phyloP scores from a whole-genome alignment of 2,113 vertebrate genomes.

The Myxocyprinus asiaticus region DNA sequence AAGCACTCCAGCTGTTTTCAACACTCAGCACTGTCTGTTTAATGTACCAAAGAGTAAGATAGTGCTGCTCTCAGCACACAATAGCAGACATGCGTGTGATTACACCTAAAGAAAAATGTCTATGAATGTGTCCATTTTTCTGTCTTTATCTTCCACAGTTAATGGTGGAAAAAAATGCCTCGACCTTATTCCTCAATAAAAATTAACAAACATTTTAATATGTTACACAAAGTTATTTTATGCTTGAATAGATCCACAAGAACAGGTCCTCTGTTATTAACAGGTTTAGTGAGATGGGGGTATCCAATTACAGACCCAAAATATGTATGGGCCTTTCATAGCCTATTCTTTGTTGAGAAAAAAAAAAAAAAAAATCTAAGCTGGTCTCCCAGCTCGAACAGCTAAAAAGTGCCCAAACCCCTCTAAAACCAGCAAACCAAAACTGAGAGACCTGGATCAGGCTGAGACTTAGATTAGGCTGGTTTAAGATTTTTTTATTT shows the following conservation, averaged over 20 bases:
- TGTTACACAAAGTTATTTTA: neutral
- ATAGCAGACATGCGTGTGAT: neutral
- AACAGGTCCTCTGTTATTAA: constrained; percentile 26
- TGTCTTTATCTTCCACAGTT: neutral
- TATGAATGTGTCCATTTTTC: neutral
- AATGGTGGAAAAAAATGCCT: neutral
- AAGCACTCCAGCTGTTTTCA: neutral
- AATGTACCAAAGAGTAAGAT: constrained; percentile 10
- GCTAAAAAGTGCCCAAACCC: too few species aligned
- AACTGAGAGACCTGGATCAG: too few species aligned
- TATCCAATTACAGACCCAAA: constrained; percentile 8
- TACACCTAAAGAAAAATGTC: constrained; percentile 1
- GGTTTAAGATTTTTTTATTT: too few species aligned
- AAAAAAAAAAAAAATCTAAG: too few species aligned
- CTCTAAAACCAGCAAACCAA: too few species aligned
- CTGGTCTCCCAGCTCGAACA: too few species aligned
- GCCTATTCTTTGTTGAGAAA: neutral
- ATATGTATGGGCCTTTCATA: constrained; percentile 11
- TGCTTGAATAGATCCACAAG: constrained; percentile 16
- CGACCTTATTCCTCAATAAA: constrained; percentile 8
- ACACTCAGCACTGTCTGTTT: constrained; percentile 21
- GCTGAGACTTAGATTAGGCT: too few species aligned
- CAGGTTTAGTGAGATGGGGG: constrained; percentile 6
- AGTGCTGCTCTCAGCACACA: neutral
- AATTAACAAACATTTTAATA: constrained; percentile 6